Base-by-base conservation (phyloP, 2,113 vertebrate genomes). In the Lichenostomus cassidix region DNA sequence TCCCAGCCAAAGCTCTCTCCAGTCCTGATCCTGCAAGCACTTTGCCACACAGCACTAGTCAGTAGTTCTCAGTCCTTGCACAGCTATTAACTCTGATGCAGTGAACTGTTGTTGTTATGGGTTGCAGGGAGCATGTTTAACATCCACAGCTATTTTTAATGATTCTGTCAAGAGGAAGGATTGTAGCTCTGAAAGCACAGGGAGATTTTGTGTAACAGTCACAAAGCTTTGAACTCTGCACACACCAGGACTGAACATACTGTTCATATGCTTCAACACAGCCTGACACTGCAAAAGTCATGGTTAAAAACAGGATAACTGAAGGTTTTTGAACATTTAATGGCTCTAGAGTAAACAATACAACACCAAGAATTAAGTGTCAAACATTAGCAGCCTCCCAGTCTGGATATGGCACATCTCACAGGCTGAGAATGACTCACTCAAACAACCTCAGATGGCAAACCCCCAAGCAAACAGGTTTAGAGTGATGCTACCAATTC, bases 61-160 rank as follows among this genome's bases (percentile, higher is more conserved):
- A 55, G 56, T 7, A 37, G 50, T 31, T 64, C 80, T 87, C 31
- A 74, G 55, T 52, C 42, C 68, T 90, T 77, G 63, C 19, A 7
- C 55, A 77, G 71, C 59, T 74, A 20, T 60, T 76, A 87, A 65
- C 49, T 87, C 64, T 58, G 74, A 64, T 42, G 69, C 74, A 79
- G 31, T 21, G 53, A 83, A 94, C 60, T 19, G 20, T 9, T 50
- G 64, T 60, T 89, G 91, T 87, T 89, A 21, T 7, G 22, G 84
- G 58, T 87, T 80, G 58, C 67, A 90, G 81, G 74, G 39, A 95
- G 46, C 41, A 35, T 59, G 87, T 91, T 76, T 85, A 88, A 92
- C 75, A 86, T 70, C 50, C 59, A 80, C 68, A 78, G 41, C 76
- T 92, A 78, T 87, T 96, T 95, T 89, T 87, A 94, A 73, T 87